Evolutionary conservation across 2,888 invertebrate species (phyloP).

Genomic region (Rosalia funebris): DNA sequence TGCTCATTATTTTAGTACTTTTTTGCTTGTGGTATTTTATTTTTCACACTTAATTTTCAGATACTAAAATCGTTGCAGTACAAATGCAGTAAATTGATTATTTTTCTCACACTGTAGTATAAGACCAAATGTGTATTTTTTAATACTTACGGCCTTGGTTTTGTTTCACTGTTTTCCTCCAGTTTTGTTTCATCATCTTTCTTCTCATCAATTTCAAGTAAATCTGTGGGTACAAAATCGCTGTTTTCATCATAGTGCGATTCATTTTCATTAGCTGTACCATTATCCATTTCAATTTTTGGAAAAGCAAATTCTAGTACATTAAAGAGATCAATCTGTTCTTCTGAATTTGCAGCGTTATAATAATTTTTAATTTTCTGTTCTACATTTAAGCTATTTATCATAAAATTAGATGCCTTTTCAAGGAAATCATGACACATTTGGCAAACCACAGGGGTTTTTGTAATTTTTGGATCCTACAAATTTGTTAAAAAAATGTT

Average conservation of each 20-base stretch:
- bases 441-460: slow-evolving; percentile 40
- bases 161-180: neutral
- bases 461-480: slow-evolving; percentile 41
- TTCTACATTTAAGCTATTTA: slow-evolving; percentile 40
- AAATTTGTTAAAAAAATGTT: slow-evolving; percentile 5
- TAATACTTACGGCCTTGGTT: slow-evolving; percentile 27
- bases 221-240: slow-evolving; percentile 29
- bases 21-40: too few relatives aligned
- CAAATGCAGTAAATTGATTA: too few relatives aligned
- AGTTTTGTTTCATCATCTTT: slow-evolving; percentile 13
- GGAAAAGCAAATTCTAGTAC: slow-evolving; percentile 43
- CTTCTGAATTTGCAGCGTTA: slow-evolving; percentile 30
- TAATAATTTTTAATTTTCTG: slow-evolving; percentile 42
- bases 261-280: slow-evolving; percentile 16
- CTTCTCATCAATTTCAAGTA: slow-evolving; percentile 26
- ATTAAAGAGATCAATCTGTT: slow-evolving; percentile 38
- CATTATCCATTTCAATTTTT: slow-evolving; percentile 41
- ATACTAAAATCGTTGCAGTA: too few relatives aligned
- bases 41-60: too few relatives aligned
- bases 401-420: slow-evolving; percentile 39
- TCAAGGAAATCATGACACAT: slow-evolving; percentile 37
- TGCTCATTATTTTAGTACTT: too few relatives aligned
- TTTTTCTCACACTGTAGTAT: too few relatives aligned
- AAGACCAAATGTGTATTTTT: too few relatives aligned
- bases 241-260: slow-evolving; percentile 20